Percentiles rank a stretch among this genome's conserved stretches.
phyloP scores from a whole-genome alignment of 2,888 invertebrate species.

The Andrena haemorrhoa region DNA sequence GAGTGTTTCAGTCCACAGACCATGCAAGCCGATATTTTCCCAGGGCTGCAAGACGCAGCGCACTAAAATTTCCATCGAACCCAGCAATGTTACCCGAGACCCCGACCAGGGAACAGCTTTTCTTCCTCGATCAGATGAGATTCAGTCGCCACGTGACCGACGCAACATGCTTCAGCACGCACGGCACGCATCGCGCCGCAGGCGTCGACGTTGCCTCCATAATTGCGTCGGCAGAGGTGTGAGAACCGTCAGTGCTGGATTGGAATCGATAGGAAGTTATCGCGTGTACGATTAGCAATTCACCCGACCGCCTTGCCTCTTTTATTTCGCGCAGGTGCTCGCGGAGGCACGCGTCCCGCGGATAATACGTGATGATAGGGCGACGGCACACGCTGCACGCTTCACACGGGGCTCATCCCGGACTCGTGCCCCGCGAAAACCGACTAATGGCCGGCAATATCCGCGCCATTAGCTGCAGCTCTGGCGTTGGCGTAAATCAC shows the following conservation, averaged over 20 bases:
- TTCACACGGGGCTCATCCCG: conserved; percentile 60
- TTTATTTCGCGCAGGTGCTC: conserved; percentile 36
- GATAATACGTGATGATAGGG: conserved; percentile 54
- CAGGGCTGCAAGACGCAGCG: background rate
- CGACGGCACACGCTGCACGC: conserved; percentile 29
- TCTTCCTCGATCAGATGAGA: background rate
- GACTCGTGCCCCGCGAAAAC: conserved; percentile 15
- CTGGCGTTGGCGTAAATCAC: conserved; percentile 42
- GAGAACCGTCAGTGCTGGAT: conserved; percentile 22
- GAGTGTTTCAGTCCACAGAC: background rate
- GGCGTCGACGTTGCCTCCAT: background rate
- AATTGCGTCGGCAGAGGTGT: conserved; percentile 1
- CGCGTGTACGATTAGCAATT: conserved; percentile 9
- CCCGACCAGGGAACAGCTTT: background rate
- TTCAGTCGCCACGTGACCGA: background rate
- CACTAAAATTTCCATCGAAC: background rate
- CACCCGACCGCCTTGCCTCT: conserved; percentile 29
- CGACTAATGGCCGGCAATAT: conserved; percentile 43
- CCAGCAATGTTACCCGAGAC: background rate
- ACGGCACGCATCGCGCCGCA: background rate
- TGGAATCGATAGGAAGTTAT: conserved; percentile 31
- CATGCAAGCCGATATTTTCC: too few relatives aligned
- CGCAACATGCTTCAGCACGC: conserved; percentile 1
- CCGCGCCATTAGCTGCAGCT: conserved; percentile 38
- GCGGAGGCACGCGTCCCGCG: conserved; percentile 29